phyloP scores from a whole-genome alignment of 2,113 vertebrate genomes.

The Corynorhinus townsendii region DNA sequence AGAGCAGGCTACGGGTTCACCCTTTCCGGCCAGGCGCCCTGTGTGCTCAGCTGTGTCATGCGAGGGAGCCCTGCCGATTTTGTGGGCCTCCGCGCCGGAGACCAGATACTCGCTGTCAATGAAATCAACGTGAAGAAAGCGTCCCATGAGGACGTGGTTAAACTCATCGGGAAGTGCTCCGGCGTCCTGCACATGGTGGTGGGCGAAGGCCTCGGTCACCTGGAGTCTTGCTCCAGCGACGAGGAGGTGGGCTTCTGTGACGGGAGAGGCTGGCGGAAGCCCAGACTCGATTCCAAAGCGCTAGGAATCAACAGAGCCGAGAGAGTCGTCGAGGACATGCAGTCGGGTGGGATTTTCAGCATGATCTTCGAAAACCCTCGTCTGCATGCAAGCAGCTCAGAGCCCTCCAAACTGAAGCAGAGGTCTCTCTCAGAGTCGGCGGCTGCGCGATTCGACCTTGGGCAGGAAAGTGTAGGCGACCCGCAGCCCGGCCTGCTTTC shows the following conservation, averaged over 20 bases:
- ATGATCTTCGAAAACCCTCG: constrained; percentile 96
- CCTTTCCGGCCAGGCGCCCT: constrained; percentile 93
- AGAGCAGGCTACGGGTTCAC: constrained; percentile 96
- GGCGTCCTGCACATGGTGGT: constrained; percentile 92
- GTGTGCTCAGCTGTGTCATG: constrained; percentile 91
- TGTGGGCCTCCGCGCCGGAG: constrained; percentile 92
- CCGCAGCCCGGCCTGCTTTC: constrained; percentile 81
- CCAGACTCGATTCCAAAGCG: constrained; percentile 91
- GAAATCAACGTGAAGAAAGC: constrained; percentile 95
- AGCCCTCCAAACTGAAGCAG: constrained; percentile 81
- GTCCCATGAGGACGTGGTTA: constrained; percentile 97
- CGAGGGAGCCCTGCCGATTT: constrained; percentile 95
- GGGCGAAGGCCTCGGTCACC: constrained; percentile 82
- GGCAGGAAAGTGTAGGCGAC: constrained; percentile 69
- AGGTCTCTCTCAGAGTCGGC: constrained; percentile 85
- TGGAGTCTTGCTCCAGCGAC: constrained; percentile 94
- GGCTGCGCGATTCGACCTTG: constrained; percentile 74
- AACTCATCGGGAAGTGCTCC: constrained; percentile 94
- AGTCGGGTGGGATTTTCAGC: constrained; percentile 95
- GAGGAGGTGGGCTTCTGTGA: constrained; percentile 91
- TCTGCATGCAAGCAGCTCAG: constrained; percentile 82
- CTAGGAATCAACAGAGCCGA: constrained; percentile 95
- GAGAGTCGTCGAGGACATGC: constrained; percentile 95
- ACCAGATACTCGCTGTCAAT: constrained; percentile 92
- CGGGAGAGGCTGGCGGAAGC: constrained; percentile 86